These are phyloP conservation scores for Heliornis fulica DNA, from an alignment of 2,113 vertebrate species.

Conservation along the genomic window DNA sequence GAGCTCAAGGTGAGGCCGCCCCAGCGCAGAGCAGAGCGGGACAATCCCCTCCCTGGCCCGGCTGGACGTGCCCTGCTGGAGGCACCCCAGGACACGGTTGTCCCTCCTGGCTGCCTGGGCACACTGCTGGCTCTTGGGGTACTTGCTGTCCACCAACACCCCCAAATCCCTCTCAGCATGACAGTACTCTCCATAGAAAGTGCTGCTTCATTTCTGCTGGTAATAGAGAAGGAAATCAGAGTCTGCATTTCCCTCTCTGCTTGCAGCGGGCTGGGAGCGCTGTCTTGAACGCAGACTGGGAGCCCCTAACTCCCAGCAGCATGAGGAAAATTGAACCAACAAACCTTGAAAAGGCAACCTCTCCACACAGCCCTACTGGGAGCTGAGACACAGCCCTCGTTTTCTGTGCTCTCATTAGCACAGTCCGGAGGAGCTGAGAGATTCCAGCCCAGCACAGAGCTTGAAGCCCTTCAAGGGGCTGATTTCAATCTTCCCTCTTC, in stretches of 20 bases:
- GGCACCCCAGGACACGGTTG: too few relatives aligned
- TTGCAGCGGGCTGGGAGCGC: neutral
- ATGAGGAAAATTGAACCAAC: neutral
- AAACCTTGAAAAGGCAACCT: neutral
- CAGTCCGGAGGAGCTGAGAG: neutral
- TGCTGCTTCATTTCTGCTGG: neutral
- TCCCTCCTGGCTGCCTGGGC: too few relatives aligned
- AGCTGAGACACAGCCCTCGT: neutral
- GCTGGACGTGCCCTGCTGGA: too few relatives aligned
- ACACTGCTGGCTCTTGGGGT: too few relatives aligned
- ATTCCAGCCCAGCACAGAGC: neutral
- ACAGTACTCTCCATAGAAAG: neutral
- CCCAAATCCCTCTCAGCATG: too few relatives aligned
- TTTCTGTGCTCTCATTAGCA: neutral
- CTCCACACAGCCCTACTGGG: rapidly evolving
- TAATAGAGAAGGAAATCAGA: neutral
- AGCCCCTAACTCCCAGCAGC: neutral
- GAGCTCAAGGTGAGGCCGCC: too few relatives aligned
- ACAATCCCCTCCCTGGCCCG: too few relatives aligned
- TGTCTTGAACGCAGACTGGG: rapidly evolving
- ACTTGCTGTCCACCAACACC: too few relatives aligned
- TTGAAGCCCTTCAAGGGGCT: neutral
- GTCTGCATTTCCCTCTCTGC: rapidly evolving
- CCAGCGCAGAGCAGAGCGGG: too few relatives aligned
- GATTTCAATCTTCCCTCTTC: neutral